Percentiles rank a stretch among this genome's conserved stretches.
These are phyloP conservation scores for Polymixis flavicincta DNA, from an alignment of 2,888 invertebrate genomes.

Conservation along the genomic window DNA sequence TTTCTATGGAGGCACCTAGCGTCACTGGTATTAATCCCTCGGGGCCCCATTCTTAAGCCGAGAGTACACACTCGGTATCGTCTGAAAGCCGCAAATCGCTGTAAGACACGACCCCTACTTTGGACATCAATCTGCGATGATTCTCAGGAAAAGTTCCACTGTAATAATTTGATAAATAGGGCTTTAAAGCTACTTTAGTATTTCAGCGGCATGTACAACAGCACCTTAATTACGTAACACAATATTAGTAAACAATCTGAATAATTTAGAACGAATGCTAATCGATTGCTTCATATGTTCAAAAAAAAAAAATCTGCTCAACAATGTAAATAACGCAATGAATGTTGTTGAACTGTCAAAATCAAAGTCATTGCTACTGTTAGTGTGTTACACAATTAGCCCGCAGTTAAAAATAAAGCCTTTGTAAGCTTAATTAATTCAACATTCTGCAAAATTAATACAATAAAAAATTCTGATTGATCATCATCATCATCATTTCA, in stretches of 20 bases:
- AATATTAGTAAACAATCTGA: no score
- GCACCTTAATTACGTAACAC: no score
- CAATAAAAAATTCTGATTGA: no score
- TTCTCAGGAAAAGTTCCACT: background rate
- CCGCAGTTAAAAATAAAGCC: no score
- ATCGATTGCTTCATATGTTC: no score
- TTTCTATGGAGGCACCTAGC: conserved; percentile 7
- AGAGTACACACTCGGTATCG: conserved; percentile 14
- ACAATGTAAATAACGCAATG: background rate
- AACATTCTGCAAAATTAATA: no score
- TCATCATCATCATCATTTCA: no score
- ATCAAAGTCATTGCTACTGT: background rate
- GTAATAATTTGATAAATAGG: background rate
- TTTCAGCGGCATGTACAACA: background rate
- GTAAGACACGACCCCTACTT: conserved; percentile 3
- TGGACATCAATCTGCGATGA: background rate
- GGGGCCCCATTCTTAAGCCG: conserved; percentile 20
- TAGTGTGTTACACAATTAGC: background rate
- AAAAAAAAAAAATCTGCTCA: background rate
- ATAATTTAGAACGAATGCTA: no score
- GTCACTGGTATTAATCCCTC: conserved; percentile 34
- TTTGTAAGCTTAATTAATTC: no score
- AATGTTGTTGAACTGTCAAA: background rate
- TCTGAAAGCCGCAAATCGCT: conserved; percentile 27
- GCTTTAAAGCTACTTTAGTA: background rate